phyloP scores from a whole-genome alignment of 2,888 invertebrate genomes.

The Pristionchus fissidentatus region DNA sequence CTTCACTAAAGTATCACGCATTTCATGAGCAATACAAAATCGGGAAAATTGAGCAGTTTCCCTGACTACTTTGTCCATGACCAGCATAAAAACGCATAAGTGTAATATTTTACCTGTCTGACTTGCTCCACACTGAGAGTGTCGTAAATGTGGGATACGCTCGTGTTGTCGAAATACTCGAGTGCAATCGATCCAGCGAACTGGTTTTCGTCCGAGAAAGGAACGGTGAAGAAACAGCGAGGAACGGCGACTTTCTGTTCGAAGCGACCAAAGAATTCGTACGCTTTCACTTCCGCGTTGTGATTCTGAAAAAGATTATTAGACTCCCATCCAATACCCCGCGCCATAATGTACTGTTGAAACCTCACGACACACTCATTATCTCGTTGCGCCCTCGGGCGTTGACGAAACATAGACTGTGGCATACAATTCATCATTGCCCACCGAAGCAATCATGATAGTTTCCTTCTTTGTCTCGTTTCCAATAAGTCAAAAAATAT shows the following conservation, averaged over 20 bases:
- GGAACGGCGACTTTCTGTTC: background rate
- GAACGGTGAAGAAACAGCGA: conserved; percentile 21
- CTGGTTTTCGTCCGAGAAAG: conserved; percentile 31
- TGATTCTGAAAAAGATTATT: background rate
- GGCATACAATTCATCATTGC: background rate
- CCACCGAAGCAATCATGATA: no score
- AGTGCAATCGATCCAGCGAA: conserved; percentile 19
- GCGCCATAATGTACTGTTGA: no score
- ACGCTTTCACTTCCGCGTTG: conserved; percentile 19
- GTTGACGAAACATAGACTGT: background rate
- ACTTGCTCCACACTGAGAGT: background rate
- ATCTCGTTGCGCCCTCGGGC: background rate
- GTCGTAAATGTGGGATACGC: conserved; percentile 17
- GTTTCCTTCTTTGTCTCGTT: background rate
- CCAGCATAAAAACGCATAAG: background rate
- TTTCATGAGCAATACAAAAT: no score
- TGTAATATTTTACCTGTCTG: background rate
- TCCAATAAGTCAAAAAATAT: background rate
- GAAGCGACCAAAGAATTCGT: conserved; percentile 12
- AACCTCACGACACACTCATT: background rate
- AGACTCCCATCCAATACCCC: background rate
- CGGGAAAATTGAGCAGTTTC: no score
- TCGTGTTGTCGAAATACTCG: conserved; percentile 34
- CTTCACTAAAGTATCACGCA: no score
- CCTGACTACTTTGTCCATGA: no score